Evolutionary conservation across 1,140 invertebrate species (phyloP).

Genomic region (Gryllus bimaculatus): DNA sequence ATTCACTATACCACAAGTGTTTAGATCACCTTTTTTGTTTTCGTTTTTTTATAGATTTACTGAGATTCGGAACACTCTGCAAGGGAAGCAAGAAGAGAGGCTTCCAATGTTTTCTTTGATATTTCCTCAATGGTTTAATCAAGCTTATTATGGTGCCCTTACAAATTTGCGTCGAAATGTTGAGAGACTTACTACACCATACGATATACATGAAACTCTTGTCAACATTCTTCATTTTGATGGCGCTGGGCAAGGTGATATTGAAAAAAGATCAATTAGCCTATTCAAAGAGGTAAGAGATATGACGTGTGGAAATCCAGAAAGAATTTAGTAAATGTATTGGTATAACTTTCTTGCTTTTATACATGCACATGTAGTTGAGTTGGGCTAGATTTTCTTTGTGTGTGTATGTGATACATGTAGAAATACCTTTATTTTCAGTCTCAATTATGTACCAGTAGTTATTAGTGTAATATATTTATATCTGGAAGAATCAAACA

Average conservation of each 20-base stretch:
- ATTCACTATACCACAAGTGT: too few species aligned
- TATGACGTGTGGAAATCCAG: too few species aligned
- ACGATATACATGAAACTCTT: constrained; percentile 67
- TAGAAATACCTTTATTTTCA: too few species aligned
- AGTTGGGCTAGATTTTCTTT: neutral
- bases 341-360: neutral
- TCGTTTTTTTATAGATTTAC: constrained; percentile 54
- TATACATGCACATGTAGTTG: neutral
- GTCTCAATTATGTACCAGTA: too few species aligned
- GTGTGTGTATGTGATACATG: neutral
- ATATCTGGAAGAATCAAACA: too few species aligned
- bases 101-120: constrained; percentile 73
- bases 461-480: too few species aligned
- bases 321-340: too few species aligned
- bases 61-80: constrained; percentile 68
- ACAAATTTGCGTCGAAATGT: constrained; percentile 57
- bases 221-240: constrained; percentile 49
- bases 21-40: too few species aligned
- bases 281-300: constrained; percentile 61
- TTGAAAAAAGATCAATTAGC: constrained; percentile 51
- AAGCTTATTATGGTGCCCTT: constrained; percentile 48
- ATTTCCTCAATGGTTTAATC: constrained; percentile 58
- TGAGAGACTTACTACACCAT: constrained; percentile 63
- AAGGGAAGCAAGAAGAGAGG: constrained; percentile 83
- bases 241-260: constrained; percentile 38